Percentiles rank a stretch among this genome's conserved stretches.
Evolutionary conservation across 2,797 vertebrate genomes (phyloP).

Genomic region (Myioborus melanocephalus): DNA sequence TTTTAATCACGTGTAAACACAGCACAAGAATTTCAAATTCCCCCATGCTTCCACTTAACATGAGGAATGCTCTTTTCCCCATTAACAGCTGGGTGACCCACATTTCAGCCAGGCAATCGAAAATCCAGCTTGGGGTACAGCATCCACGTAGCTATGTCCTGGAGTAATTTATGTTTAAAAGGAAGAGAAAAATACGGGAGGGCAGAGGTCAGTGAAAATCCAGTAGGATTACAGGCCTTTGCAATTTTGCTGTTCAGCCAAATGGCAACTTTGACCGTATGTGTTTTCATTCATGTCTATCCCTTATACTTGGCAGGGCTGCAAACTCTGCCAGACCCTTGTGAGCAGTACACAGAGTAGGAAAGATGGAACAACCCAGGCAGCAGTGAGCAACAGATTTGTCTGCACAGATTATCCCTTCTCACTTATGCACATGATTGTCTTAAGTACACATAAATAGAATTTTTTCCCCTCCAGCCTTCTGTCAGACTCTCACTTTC

Average conservation of each 20-base stretch:
- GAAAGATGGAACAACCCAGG: background rate
- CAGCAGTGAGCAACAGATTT: background rate
- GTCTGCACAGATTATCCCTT: background rate
- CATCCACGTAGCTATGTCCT: background rate
- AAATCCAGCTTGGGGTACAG: background rate
- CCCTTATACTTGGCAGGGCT: background rate
- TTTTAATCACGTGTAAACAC: background rate
- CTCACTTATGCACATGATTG: background rate
- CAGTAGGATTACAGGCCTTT: background rate
- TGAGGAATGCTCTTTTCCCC: background rate
- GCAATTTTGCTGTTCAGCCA: background rate
- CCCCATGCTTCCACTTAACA: background rate
- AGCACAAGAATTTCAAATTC: background rate
- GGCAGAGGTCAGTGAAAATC: background rate
- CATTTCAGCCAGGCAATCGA: background rate
- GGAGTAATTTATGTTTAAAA: slow-evolving; percentile 10
- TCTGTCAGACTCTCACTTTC: slow-evolving; percentile 21
- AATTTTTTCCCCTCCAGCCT: background rate
- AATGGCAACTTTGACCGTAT: background rate
- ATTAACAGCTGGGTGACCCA: background rate
- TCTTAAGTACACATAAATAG: slow-evolving; percentile 23
- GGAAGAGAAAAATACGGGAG: background rate
- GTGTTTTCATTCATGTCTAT: background rate
- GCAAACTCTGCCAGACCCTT: background rate
- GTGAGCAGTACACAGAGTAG: background rate